Evolutionary conservation across 1,140 invertebrate genomes (phyloP).

Genomic region (Macrostomum lignano): DNA sequence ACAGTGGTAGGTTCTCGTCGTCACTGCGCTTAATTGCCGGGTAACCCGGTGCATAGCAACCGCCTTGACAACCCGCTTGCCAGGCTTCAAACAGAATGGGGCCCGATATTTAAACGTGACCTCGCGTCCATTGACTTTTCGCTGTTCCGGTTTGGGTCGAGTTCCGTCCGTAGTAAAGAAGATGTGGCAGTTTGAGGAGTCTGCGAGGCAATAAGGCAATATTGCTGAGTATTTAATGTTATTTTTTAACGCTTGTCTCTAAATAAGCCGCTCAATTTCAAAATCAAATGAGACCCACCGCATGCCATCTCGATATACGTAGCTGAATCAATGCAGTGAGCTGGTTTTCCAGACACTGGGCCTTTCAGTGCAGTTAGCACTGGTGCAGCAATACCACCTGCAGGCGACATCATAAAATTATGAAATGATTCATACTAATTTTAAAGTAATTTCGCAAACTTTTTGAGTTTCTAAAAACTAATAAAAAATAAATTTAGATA

Average conservation of each 20-base stretch:
- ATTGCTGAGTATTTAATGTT: too few relatives aligned
- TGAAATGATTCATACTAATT: too few relatives aligned
- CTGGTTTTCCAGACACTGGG: slow-evolving; percentile 10
- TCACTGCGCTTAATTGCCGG: too few relatives aligned
- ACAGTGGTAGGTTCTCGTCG: too few relatives aligned
- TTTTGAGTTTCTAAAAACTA: too few relatives aligned
- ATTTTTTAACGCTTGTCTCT: too few relatives aligned
- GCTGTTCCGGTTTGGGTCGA: slow-evolving; percentile 22
- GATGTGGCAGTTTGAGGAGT: slow-evolving; percentile 18
- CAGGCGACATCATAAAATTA: slow-evolving; percentile 27
- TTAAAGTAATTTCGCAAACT: too few relatives aligned
- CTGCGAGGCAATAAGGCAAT: too few relatives aligned
- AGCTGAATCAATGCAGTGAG: slow-evolving; percentile 15
- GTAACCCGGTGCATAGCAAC: slow-evolving; percentile 17
- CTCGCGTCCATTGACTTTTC: slow-evolving; percentile 17
- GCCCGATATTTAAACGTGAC: slow-evolving; percentile 23
- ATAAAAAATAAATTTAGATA: too few relatives aligned
- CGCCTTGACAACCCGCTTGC: slow-evolving; percentile 21
- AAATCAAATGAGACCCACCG: slow-evolving; percentile 7
- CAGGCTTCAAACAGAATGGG: slow-evolving; percentile 23
- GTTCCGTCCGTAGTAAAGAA: slow-evolving; percentile 27
- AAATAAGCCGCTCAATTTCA: too few relatives aligned
- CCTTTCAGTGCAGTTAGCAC: slow-evolving; percentile 17
- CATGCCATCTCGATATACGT: slow-evolving; percentile 17
- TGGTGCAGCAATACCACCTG: slow-evolving; percentile 22